Evolutionary conservation across 2,797 vertebrate species (phyloP), one percentile per base, ranked within the genome.

Genomic region (Neostethus bicornis): DNA sequence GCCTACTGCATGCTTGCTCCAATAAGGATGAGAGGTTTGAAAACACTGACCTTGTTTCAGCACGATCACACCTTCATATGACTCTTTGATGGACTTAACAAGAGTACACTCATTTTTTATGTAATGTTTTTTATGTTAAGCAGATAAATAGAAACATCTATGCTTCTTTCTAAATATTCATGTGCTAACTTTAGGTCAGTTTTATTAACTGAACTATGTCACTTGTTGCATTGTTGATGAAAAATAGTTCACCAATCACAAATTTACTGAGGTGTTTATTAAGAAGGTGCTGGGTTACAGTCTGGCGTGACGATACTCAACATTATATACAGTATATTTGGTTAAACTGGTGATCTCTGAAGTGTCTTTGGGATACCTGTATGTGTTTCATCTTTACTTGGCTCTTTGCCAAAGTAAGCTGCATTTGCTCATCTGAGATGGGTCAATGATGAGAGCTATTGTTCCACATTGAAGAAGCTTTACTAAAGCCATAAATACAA

Each of bases 401-500:
- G 8, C 42, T 47, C 1, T 4, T 51, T 20, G n/a, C 19, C 2
- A 38, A 21, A 56, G 10, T 47, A 31, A 21, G 16, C 28, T 65
- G 44, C 61, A 43, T 67, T 48, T 50, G 51, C 55, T 51, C 53
- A 53, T 66, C 10, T 24, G 0, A 16, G 58, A 53, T 58, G 67
- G 51, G 75, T 75, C 43, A 61, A 43, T 2, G 2, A 56, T 47
- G 41, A 66, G 37, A 28, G 55, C 52, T 60, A 52, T 61, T 51
- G 43, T 61, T 49, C 24, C 12, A 73, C 53, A 67, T 61, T 72
- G 20, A 47, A 61, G 35, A 13, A 29, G 51, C 76, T 73, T 79
- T 50, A 60, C 81, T 72, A 75, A 66, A 50, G 58, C 77, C 85
- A 75, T 80, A 75, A 85, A 85, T 83, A 77, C 49, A 20, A 55